Evolutionary conservation across 2,113 vertebrate species (phyloP), one percentile per base, ranked within the genome.

Genomic region (Urocitellus parryii): DNA sequence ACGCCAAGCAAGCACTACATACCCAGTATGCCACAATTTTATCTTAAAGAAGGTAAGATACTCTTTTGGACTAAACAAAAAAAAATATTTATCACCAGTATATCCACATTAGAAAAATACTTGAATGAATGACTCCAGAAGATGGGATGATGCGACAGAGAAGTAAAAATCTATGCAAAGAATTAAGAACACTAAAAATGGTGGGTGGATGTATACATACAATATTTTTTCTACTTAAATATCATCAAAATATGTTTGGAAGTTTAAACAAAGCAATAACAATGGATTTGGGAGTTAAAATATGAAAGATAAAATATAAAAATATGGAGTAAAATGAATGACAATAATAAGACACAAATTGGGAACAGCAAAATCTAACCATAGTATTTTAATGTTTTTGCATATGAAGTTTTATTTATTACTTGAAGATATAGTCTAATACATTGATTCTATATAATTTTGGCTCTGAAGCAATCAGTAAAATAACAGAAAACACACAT

Each of bases 331-430:
- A 85, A 34, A 90, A 58, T 85, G 2, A 81, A 51, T 67, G 48
- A 48, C 9, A 48, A 63, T 27, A 63, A 77, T 20, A 77, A 13
- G 61, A 61, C 5, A 90, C 9, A 67, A 48, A 61, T 67, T 79
- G 17, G 12, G 39, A 80, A 56, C 37, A 14, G 24, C 32, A 14
- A 93, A 85, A 34, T 22, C 63, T 39, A 56, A 17, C 1, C 80
- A 76, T 70, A 63, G 25, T 42, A 22, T 82, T 91, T 94, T 74
- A 94, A 79, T 68, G 8, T 86, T 76, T 34, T 76, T 94, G 8
- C 42, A 34, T 2, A 42, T 90, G 20, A 51, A 87, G 9, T 42
- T 8, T 4, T 82, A 2, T 81, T 67, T 86, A 86, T 74, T 11
- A 76, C 16, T 76, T 51, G 17, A 83, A 80, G 27, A 8, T 53